Base-by-base conservation (phyloP, 2,888 invertebrate genomes). In the Strigamia transsilvanica region DNA sequence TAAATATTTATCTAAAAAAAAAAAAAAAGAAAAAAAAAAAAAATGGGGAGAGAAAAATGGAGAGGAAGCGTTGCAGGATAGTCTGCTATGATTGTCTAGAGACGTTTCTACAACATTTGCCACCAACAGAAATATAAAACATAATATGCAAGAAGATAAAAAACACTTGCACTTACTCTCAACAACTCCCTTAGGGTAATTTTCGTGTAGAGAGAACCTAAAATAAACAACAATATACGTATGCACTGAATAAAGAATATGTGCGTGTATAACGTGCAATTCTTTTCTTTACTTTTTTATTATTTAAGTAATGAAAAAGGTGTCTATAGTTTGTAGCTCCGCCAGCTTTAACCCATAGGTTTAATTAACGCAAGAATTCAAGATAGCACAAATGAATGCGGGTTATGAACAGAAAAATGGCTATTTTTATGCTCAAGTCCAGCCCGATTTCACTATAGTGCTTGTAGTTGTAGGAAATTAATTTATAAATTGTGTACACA, bases 31-130 rank as follows among this genome's bases (percentile, higher is more conserved):
- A 34, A 38, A 34, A 32, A 12, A 18, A 42, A 34, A 77, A 77
- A n/a, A n/a, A n/a, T n/a, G 27, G 38, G 34, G 78, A 0, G 6
- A 77, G 34, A n/a, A 27, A 27, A 77, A 21, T 15, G 21, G 21
- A 9, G 12, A 27, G 10, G 23, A 38, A 9, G 38, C 78, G 23
- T 32, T 18, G 56, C 18, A 18, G 56, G n/a, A 18, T 56, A 18
- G 73, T 73, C 73, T 73, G 32, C 13, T 73, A 73, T 73, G 73
- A 32, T 32, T 73, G 73, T 73, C 73, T 73, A 32, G 73, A 73
- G 73, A 73, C 73, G 32, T 73, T 73, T 73, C 27, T 73, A 73
- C 73, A 73, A 73, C 73, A 32, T 73, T 73, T 73, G 73, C 73
- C 73, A 13, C 27, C 73, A 73, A 73, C 73, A 73, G 73, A 73